Evolutionary conservation across 1,140 invertebrate genomes (phyloP), one percentile per base, ranked within the genome.

Genomic region (Homarus americanus): DNA sequence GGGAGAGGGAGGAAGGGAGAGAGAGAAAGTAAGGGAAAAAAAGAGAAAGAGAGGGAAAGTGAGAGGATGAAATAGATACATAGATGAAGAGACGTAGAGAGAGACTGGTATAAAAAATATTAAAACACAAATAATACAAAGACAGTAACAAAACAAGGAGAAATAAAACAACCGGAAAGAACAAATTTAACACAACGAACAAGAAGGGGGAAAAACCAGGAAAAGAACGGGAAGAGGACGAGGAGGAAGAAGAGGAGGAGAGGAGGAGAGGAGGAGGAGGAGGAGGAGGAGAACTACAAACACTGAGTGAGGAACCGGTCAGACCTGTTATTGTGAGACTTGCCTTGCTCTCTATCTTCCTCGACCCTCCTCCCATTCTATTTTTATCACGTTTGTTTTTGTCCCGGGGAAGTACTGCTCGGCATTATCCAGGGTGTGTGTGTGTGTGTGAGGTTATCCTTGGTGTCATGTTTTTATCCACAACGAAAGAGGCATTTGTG

Each of bases 331-430:
- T 69, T 24, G n/a, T 20, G n/a, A 69, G 5, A 32, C 63, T 12
- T 32, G 28, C 63, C 63, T 69, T 32, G 5, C 63, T 9, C 63
- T 69, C 63, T 15, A 15, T 32, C 63, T 69, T 69, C 63, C 63
- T 69, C 63, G 7, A 28, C 28, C 63, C n/a, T 32, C 63, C n/a
- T 32, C 63, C n/a, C 63, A 69, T 69, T 69, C 63, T 69, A 69
- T 69, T 69, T 69, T 69, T 69, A 69, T 32, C 63, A 32, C 63
- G n/a, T 69, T 32, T 32, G 63, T 69, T 69, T 32, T 69, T 69
- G 63, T 69, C 9, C 32, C 9, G 63, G n/a, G n/a, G 63, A 24
- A 32, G 63, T 69, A 69, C 63, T 32, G n/a, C n/a, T 28, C 24
- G 63, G n/a, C 32, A 58, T 24, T 24, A 58, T 58, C 24, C 53